These are phyloP conservation scores for Sebastes goodei DNA, from an alignment of 2,797 vertebrate genomes.

Conservation along the genomic window DNA sequence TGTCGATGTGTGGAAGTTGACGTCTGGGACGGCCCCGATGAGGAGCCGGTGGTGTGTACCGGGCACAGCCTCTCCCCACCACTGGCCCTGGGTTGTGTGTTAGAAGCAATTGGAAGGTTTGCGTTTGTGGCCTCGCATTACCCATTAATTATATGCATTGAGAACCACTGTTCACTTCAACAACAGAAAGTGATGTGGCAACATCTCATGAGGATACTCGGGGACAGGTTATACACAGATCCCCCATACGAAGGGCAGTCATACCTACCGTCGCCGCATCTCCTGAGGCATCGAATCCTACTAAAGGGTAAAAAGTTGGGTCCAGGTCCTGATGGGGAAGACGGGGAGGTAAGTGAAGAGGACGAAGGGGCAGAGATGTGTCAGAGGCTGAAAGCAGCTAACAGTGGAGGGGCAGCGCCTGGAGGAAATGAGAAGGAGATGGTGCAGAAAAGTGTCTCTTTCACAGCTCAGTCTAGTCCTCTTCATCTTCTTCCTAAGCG, in stretches of 20 bases:
- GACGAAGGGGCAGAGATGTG: slow-evolving; percentile 93
- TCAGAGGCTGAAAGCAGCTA: slow-evolving; percentile 73
- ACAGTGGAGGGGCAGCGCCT: slow-evolving; percentile 65
- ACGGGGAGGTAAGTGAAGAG: slow-evolving; percentile 92
- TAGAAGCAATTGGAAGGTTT: slow-evolving; percentile 90
- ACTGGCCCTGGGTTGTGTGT: slow-evolving; percentile 87
- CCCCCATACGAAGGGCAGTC: slow-evolving; percentile 82
- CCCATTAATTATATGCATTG: slow-evolving; percentile 91
- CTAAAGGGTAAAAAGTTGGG: slow-evolving; percentile 90
- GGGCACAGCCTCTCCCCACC: slow-evolving; percentile 90
- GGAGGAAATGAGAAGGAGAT: slow-evolving; percentile 57
- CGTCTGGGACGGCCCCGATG: slow-evolving; percentile 91
- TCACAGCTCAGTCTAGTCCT: slow-evolving; percentile 32
- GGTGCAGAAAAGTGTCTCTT: slow-evolving; percentile 67
- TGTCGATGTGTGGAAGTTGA: slow-evolving; percentile 94
- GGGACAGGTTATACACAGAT: slow-evolving; percentile 84
- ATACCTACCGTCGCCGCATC: slow-evolving; percentile 89
- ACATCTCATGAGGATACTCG: slow-evolving; percentile 87
- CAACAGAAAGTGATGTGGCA: slow-evolving; percentile 91
- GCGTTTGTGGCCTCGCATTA: slow-evolving; percentile 92
- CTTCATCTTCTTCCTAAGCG: slow-evolving; percentile 61
- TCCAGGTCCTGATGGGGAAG: slow-evolving; percentile 76
- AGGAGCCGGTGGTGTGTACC: slow-evolving; percentile 90
- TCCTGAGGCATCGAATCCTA: slow-evolving; percentile 88
- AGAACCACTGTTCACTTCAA: slow-evolving; percentile 91